A percentile compares a stretch with the other conserved stretches of the same genome.
These are phyloP conservation scores for Lagodon rhomboides DNA, from an alignment of 2,797 vertebrate species.

Conservation along the genomic window DNA sequence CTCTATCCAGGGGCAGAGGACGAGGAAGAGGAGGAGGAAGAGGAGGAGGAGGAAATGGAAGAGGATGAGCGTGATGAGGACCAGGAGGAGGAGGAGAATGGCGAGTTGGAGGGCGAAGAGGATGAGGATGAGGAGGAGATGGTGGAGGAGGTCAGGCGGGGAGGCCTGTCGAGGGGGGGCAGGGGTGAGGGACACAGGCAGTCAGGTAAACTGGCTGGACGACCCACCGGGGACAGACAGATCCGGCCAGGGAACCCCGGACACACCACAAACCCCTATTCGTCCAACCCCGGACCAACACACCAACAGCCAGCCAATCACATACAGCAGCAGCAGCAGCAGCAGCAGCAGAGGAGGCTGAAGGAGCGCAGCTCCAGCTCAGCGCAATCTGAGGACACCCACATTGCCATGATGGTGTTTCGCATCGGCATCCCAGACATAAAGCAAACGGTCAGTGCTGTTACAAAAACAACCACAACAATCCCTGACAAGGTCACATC, in stretches of 20 bases:
- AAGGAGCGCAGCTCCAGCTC: constrained; percentile 88
- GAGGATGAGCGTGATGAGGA: constrained; percentile 85
- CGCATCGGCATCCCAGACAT: constrained; percentile 96
- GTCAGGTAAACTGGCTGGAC: constrained; percentile 73
- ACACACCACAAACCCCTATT: constrained; percentile 84
- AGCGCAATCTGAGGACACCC: constrained; percentile 88
- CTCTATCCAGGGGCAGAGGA: constrained; percentile 91
- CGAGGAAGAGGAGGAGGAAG: constrained; percentile 91
- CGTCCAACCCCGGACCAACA: constrained; percentile 80
- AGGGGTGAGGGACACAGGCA: constrained; percentile 81
- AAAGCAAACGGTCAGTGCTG: constrained; percentile 92
- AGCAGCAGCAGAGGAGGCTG: constrained; percentile 83
- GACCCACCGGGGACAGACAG: constrained; percentile 75
- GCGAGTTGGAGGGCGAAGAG: constrained; percentile 81
- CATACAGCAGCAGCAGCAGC: constrained; percentile 68
- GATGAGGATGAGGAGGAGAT: constrained; percentile 81
- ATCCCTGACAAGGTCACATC: background rate
- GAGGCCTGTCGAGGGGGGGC: constrained; percentile 68
- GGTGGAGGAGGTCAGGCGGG: constrained; percentile 78
- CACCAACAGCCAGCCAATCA: constrained; percentile 84
- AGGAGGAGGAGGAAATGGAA: constrained; percentile 89
- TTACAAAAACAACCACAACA: constrained; percentile 11
- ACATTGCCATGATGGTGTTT: constrained; percentile 96
- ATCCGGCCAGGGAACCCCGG: constrained; percentile 81
- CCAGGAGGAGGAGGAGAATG: constrained; percentile 82